Percentiles rank a stretch among this genome's conserved stretches.
phyloP scores from a whole-genome alignment of 2,797 vertebrate genomes.

The Sebastes ruberrimus region DNA sequence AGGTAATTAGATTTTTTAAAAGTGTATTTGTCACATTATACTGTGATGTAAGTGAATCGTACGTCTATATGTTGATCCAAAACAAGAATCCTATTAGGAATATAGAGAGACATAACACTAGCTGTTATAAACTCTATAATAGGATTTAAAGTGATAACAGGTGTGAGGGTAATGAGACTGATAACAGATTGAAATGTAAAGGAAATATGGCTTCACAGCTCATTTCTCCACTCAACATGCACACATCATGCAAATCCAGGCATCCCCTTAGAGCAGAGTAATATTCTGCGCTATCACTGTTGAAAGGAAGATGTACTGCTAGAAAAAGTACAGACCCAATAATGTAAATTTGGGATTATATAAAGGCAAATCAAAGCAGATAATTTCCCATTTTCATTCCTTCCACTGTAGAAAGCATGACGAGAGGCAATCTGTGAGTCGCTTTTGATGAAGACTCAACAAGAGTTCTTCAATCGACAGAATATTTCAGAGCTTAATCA shows the following conservation, averaged over 20 bases:
- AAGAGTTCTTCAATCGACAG: slow-evolving; percentile 16
- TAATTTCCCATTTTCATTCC: slow-evolving; percentile 10
- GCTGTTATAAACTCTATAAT: neutral
- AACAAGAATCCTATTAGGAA: neutral
- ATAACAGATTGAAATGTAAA: slow-evolving; percentile 9
- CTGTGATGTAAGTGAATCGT: neutral
- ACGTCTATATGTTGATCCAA: neutral
- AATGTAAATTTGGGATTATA: slow-evolving; percentile 35
- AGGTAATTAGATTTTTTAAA: neutral
- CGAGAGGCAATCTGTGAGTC: neutral
- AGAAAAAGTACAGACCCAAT: neutral
- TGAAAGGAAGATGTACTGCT: neutral
- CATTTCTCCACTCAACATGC: slow-evolving; percentile 18
- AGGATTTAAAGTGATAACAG: neutral
- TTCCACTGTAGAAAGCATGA: neutral
- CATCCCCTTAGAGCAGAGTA: neutral
- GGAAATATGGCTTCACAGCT: neutral
- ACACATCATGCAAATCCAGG: neutral
- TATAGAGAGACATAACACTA: neutral
- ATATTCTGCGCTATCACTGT: neutral
- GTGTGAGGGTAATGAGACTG: slow-evolving; percentile 1
- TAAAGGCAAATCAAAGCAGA: slow-evolving; percentile 14
- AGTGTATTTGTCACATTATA: neutral
- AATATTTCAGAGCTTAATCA: slow-evolving; percentile 40
- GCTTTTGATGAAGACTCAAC: slow-evolving; percentile 19